Base-by-base conservation (phyloP, 1,140 invertebrate species). In the Heliconius eleuchia region DNA sequence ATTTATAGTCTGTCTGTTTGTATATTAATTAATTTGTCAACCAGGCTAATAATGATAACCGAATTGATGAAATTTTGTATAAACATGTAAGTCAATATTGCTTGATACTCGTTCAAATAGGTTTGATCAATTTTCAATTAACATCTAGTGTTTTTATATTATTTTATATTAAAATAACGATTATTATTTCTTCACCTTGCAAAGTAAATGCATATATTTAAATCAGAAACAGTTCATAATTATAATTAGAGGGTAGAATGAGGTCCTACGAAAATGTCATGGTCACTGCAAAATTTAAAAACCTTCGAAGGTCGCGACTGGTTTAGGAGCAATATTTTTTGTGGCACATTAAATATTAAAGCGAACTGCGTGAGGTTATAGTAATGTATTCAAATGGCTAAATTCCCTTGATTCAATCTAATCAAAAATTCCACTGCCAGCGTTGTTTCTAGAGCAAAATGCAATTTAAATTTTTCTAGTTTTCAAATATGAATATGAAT, bases 221-320 rank as follows among this genome's bases (percentile, higher is more conserved):
- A 60, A 60, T 23, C n/a, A 60, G n/a, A 60, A 60, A 60, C 7
- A 23, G 8, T 27, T 66, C 11, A 66, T 30, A 66, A 66, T 66
- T 66, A 66, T 66, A 66, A 66, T 30, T 13, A 30, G 13, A 30
- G 60, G 27, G 8, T 66, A 66, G 27, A 23, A 23, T 66, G 73
- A 79, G 74, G 76, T 71, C 72, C 75, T 71, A 78, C 30, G 37
- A 74, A 86, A 88, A 87, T 88, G 87, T 88, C 87, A 88, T 30
- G 86, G 84, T 46, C 84, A 80, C 7, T 81, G 82, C 82, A 80
- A 83, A 78, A 79, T 80, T 52, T 74, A 46, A 79, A 46, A 73
- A 82, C 76, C 76, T 82, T 73, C 73, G 78, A 82, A 84, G 85
- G 80, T 78, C 76, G 81, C 50, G 77, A 83, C 74, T 80, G 75